Base-by-base conservation (phyloP, 2,888 invertebrate species). In the Boloria euphrosyne region DNA sequence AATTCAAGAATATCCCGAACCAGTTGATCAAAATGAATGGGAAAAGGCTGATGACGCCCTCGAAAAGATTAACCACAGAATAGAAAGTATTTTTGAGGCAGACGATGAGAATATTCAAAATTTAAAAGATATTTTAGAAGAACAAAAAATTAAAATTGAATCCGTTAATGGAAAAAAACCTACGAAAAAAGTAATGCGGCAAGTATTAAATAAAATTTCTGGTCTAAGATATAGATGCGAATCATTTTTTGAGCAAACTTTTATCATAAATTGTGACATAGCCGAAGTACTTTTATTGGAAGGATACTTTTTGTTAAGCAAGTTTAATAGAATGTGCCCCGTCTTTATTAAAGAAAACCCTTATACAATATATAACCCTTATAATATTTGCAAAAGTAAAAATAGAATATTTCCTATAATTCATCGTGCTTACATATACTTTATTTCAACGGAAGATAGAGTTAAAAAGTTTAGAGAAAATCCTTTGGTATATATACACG, bases 291-390 rank as follows among this genome's bases (percentile, higher is more conserved):
- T 95, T 52, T 75, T 95, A 47, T 77, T 84, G 2, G 85, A 85
- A 69, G 95, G 95, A 4, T 94, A 93, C 79, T 94, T 86, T 77
- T 93, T 95, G 69, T 78, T 93, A 18, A 95, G 95, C 78, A 93
- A 93, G 73, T 95, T 95, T 80, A 93, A 94, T 22, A 90, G 93
- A 63, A 90, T 93, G 75, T 95, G 95, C 78, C 95, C 95, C 0
- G 95, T 95, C 0, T 93, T 94, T 75, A 84, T 94, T 58, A 89
- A 79, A 75, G 89, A 93, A 74, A 86, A 93, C 68, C 82, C 88
- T 49, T 79, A 87, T 62, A 84, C 92, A 0, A 78, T 94, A 65
- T 87, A 76, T 18, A 87, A 93, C 76, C 88, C 93, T 75, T 94
- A 89, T 77, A 82, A 87, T 64, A 83, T 92, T 13, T 77, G 81